Percentiles rank a stretch among this genome's conserved stretches.
Conservation (phyloP, 2,113 vertebrate genomes). For the Alethe diademata region DNA sequence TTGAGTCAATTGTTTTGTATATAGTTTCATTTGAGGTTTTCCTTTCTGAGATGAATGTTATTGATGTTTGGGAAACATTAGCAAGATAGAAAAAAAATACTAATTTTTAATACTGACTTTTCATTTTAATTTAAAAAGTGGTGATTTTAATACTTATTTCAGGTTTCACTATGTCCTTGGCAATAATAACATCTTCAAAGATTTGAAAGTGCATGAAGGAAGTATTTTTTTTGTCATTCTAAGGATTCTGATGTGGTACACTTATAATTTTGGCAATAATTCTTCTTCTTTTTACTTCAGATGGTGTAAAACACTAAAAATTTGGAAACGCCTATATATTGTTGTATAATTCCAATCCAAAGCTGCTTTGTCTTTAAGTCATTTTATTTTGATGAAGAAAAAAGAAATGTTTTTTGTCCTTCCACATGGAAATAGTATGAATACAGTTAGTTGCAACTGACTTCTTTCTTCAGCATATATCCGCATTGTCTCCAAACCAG, state of each 20-base stretch:
- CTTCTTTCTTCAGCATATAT: background rate
- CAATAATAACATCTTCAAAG: background rate
- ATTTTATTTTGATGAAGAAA: background rate
- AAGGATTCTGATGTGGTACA: background rate
- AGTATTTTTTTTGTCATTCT: background rate
- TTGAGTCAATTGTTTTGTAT: background rate
- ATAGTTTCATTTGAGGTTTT: background rate
- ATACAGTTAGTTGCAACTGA: background rate
- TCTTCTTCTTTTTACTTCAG: background rate
- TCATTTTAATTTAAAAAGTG: background rate
- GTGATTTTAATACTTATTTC: background rate
- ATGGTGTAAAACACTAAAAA: background rate
- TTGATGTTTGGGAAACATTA: background rate
- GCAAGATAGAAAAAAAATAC: background rate
- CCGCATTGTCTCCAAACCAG: background rate
- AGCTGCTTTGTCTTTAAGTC: background rate
- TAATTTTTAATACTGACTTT: background rate
- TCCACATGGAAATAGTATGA: background rate
- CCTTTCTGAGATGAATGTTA: background rate
- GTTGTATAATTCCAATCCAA: background rate
- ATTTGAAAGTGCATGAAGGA: background rate
- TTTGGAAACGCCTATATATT: background rate
- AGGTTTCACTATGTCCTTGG: background rate
- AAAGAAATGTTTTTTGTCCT: background rate
- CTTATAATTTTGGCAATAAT: background rate